Evolutionary conservation across 2,888 invertebrate species (phyloP), one percentile per base, ranked within the genome.

Genomic region (Aricia artaxerxes): DNA sequence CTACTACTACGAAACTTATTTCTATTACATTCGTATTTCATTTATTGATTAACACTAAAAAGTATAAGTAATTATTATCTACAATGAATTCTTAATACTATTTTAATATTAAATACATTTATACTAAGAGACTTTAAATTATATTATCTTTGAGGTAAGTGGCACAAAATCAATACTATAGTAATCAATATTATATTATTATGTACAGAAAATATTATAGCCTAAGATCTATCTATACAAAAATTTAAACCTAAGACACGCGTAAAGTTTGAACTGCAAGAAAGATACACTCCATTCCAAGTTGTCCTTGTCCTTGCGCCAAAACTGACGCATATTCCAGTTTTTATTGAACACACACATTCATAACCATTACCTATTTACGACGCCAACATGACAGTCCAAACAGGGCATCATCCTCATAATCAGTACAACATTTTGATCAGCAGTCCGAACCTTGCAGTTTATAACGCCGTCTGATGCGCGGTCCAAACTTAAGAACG

Each of bases 161-260:
- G 76, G 76, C 76, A 76, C 76, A 69, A 13, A 69, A 69, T 69
- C 69, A 35, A 69, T 69, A 69, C 69, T 69, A 69, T 35, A 11
- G 24, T 11, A 35, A 69, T 35, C 4, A 44, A 40, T 73, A 44
- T n/a, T n/a, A n/a, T n/a, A n/a, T n/a, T 73, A 24, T 24, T 24
- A 24, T 24, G 44, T 73, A 44, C 73, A n/a, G n/a, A 73, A n/a
- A n/a, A 24, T 24, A 2, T 24, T 69, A 35, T 13, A 38, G 4
- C 2, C 40, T 73, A 73, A 44, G 73, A 38, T 44, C 13, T 53
- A 53, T 13, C 1, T 53, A 53, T 13, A 57, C 13, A 57, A 13
- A 57, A 16, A 57, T 53, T 53, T 53, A 13, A 57, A 57, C 57
- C 16, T 16, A 13, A 53, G 4, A 57, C 57, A 0, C 57, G 0